Evolutionary conservation across 2,113 vertebrate genomes (phyloP).

Genomic region (Aegithalos caudatus): DNA sequence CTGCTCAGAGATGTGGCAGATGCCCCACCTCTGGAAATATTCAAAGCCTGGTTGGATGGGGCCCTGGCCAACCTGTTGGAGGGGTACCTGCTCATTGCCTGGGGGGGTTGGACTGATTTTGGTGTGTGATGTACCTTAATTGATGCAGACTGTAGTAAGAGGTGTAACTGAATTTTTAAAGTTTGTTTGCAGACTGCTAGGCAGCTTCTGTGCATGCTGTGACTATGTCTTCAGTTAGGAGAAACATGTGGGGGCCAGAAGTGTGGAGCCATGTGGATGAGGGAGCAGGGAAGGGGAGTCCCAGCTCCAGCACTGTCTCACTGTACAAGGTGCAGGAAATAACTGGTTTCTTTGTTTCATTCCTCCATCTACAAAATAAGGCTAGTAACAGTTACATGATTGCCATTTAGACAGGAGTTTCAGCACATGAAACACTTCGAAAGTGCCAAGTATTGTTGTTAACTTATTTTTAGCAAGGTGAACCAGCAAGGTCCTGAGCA

Average conservation of each 20-base stretch:
- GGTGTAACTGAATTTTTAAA: background rate
- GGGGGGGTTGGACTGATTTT: background rate
- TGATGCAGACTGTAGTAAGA: background rate
- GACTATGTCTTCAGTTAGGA: background rate
- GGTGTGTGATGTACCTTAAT: background rate
- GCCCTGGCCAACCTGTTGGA: background rate
- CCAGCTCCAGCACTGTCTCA: background rate
- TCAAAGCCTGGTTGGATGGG: background rate
- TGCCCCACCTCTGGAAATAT: background rate
- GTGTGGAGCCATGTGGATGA: background rate
- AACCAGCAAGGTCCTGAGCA: background rate
- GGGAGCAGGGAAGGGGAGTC: background rate
- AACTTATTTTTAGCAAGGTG: background rate
- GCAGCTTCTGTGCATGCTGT: background rate
- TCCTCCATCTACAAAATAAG: background rate
- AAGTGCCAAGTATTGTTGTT: background rate
- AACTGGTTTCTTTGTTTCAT: background rate
- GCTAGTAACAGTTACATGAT: rapidly evolving
- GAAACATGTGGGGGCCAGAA: background rate
- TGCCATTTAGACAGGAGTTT: background rate
- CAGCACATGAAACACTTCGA: background rate
- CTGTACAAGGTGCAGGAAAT: background rate
- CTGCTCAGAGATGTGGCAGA: background rate
- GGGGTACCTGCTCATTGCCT: background rate
- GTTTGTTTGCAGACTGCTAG: background rate